Evolutionary conservation across 2,888 invertebrate genomes (phyloP).

Genomic region (Drosophila borborema): DNA sequence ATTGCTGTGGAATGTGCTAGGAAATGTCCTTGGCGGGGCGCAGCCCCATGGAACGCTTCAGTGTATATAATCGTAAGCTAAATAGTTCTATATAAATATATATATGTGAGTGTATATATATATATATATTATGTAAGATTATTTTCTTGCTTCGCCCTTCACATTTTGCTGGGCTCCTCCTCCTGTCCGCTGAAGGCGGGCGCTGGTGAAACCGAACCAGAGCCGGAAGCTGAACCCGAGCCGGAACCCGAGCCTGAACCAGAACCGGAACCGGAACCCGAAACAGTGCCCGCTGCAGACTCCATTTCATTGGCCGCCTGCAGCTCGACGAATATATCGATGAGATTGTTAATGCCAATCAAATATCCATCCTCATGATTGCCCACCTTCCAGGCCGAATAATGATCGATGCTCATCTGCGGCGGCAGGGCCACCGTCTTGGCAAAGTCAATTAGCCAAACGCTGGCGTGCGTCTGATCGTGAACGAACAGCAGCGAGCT

Average conservation of each 20-base stretch:
- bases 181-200: slow-evolving; percentile 46
- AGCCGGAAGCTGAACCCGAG: slow-evolving; percentile 31
- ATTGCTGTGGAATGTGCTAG: slow-evolving; percentile 53
- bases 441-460: slow-evolving; percentile 99
- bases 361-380: slow-evolving; percentile 98
- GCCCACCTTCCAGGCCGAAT: slow-evolving; percentile 95
- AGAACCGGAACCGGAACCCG: slow-evolving; percentile 7
- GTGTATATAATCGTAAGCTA: slow-evolving; percentile 39
- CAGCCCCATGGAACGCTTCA: slow-evolving; percentile 63
- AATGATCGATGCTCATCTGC: slow-evolving; percentile 91
- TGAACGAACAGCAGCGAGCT: slow-evolving; percentile 98
- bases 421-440: slow-evolving; percentile 94
- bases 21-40: slow-evolving; percentile 52
- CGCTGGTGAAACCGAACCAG: slow-evolving; percentile 51
- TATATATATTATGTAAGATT: slow-evolving; percentile 9
- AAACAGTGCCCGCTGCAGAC: slow-evolving; percentile 2
- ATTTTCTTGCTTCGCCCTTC: slow-evolving; percentile 16
- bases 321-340: slow-evolving; percentile 89
- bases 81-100: slow-evolving; percentile 16
- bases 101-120: slow-evolving; percentile 7
- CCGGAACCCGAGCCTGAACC: slow-evolving; percentile 25
- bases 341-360: slow-evolving; percentile 95
- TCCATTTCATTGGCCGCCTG: slow-evolving; percentile 62
- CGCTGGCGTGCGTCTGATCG: slow-evolving; percentile 93
- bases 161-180: slow-evolving; percentile 44